Evolutionary conservation across 2,113 vertebrate genomes (phyloP).

Genomic region (Oreochromis niloticus): DNA sequence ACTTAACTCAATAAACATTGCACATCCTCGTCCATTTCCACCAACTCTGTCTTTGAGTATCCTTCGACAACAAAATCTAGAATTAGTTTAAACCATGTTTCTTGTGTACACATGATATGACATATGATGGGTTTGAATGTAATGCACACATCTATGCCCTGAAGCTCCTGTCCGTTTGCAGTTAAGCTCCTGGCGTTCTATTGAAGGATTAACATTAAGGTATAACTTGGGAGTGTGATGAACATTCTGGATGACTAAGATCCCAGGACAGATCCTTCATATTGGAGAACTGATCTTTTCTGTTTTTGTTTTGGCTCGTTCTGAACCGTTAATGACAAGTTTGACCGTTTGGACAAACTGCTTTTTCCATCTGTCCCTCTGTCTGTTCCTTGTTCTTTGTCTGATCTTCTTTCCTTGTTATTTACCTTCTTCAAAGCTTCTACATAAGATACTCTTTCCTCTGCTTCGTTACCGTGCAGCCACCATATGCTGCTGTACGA

Average conservation of each 20-base stretch:
- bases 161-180: accelerated
- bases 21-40: neutral
- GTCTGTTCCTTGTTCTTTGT: neutral
- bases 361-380: neutral
- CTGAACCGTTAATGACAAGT: neutral
- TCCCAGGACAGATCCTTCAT: neutral
- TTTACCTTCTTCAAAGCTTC: too few relatives aligned
- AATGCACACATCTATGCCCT: neutral
- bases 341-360: neutral
- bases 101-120: neutral
- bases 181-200: neutral
- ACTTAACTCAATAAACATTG: neutral
- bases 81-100: neutral
- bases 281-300: neutral
- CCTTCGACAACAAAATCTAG: neutral
- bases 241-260: neutral
- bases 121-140: neutral
- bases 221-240: neutral
- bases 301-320: neutral
- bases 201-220: neutral
- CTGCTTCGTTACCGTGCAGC: too few relatives aligned
- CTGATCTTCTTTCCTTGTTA: too few relatives aligned
- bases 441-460: too few relatives aligned
- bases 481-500: too few relatives aligned
- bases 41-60: neutral